Base-by-base conservation (phyloP, 2,888 invertebrate species). In the Cremastobaeus sp. region DNA sequence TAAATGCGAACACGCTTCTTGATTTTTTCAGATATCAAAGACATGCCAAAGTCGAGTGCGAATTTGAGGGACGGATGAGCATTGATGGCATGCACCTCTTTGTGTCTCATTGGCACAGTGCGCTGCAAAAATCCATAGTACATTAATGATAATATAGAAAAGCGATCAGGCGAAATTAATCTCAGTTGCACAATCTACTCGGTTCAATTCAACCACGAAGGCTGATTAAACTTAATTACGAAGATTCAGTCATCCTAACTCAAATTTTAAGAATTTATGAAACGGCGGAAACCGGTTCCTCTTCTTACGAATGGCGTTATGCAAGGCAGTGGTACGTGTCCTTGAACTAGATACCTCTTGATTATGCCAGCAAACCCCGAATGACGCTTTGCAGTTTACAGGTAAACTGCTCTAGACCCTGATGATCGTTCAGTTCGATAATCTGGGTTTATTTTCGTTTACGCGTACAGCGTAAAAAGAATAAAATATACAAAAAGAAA, bases 91-190 rank as follows among this genome's bases (percentile, higher is more conserved):
- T 94, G 93, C 18, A 94, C 92, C 83, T 93, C 93, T 83, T 94
- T 94, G 88, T 94, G 95, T 77, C 95, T 89, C 90, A 94, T 91
- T 1, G 95, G 95, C 54, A 94, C 89, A 0, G 94, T 93, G 84
- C 92, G 91, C 93, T 94, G 85, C 41, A 17, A 28, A 15, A 45
- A 2, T 34, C 30, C 20, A 32, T n/a, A 32, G 3, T 6, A 32
- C 5, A n/a, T n/a, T n/a, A 6, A 5, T 3, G 6, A 32, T n/a
- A n/a, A 32, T n/a, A 3, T n/a, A 6, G 32, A n/a, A n/a, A n/a
- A n/a, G n/a, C n/a, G n/a, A n/a, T n/a, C n/a, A n/a, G n/a, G n/a
- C n/a, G 3, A 37, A 37, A 17, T 6, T 37, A 17, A 37, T n/a
- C n/a, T n/a, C n/a, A n/a, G n/a, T n/a, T n/a, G n/a, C n/a, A n/a